Percentiles rank a stretch among this genome's conserved stretches.
Conservation (phyloP, 2,113 vertebrate species). For the Xyliphius kryptos region DNA sequence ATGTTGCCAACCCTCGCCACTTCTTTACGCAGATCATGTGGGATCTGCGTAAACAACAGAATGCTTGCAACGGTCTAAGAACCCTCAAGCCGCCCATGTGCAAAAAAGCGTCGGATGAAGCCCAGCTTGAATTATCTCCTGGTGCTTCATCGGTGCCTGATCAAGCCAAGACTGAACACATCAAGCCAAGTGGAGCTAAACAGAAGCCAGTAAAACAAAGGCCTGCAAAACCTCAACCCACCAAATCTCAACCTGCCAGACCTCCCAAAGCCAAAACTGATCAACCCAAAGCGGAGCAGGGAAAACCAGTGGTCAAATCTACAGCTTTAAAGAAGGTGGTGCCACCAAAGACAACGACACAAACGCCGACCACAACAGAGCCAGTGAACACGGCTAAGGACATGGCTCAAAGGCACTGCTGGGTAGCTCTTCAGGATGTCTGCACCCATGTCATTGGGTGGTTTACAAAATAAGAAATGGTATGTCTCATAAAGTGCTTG, state of each 20-base stretch:
- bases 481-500: neutral
- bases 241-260: constrained; percentile 8
- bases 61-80: constrained; percentile 59
- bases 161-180: neutral
- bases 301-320: constrained; percentile 3
- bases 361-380: constrained; percentile 23
- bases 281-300: constrained; percentile 2
- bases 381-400: constrained; percentile 56
- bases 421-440: constrained; percentile 66
- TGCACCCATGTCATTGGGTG: constrained; percentile 69
- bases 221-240: constrained; percentile 6
- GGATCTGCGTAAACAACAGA: constrained; percentile 59
- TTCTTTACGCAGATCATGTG: constrained; percentile 72
- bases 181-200: neutral
- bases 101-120: constrained; percentile 60
- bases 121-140: constrained; percentile 60
- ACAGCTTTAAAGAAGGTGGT: constrained; percentile 8
- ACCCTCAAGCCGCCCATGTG: constrained; percentile 69
- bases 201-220: constrained; percentile 9
- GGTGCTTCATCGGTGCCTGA: constrained; percentile 18
- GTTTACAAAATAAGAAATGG: constrained; percentile 58
- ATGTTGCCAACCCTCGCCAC: constrained; percentile 66
- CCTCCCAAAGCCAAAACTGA: constrained; percentile 20
- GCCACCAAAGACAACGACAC: constrained; percentile 20
- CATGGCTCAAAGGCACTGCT: constrained; percentile 68